Conservation (phyloP, 2,113 vertebrate genomes). For the Lophius piscatorius region DNA sequence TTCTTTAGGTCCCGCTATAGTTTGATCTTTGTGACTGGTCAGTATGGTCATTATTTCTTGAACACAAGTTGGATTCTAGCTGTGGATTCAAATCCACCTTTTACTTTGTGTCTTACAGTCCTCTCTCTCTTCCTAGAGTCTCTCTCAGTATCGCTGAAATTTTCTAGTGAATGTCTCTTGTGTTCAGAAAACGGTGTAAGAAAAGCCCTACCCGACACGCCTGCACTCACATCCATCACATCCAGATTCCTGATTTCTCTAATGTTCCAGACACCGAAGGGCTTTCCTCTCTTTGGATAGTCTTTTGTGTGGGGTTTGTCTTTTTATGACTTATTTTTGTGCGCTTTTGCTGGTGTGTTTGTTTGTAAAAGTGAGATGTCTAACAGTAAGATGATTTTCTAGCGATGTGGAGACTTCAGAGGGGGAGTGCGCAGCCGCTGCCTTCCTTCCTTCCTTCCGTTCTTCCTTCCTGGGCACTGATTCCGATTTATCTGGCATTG, state of each 20-base stretch:
- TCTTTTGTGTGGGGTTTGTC: constrained; percentile 50
- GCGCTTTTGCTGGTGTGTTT: constrained; percentile 37
- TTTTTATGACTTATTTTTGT: constrained; percentile 35
- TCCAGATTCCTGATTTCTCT: constrained; percentile 25
- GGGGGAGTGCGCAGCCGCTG: constrained; percentile 34
- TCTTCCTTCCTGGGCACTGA: constrained; percentile 59
- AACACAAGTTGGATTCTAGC: too few species aligned
- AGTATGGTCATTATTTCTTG: too few species aligned
- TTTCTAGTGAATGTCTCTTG: too few species aligned
- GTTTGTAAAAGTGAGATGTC: constrained; percentile 52
- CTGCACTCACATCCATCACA: constrained; percentile 37
- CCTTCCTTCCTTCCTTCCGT: constrained; percentile 41
- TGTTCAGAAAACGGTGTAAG: constrained; percentile 61
- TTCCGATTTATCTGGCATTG: constrained; percentile 75
- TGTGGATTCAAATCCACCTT: too few species aligned
- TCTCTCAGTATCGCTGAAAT: constrained; percentile 53
- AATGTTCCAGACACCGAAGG: constrained; percentile 25
- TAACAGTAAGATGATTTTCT: constrained; percentile 61
- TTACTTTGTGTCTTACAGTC: too few species aligned
- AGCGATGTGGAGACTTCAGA: constrained; percentile 55
- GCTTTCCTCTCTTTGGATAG: constrained; percentile 30
- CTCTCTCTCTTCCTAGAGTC: too few species aligned
- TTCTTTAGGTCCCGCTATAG: too few species aligned
- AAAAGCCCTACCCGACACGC: constrained; percentile 39
- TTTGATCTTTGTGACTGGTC: too few species aligned